Conservation (phyloP, 1,140 invertebrate species). For the Drosophila persimilis region DNA sequence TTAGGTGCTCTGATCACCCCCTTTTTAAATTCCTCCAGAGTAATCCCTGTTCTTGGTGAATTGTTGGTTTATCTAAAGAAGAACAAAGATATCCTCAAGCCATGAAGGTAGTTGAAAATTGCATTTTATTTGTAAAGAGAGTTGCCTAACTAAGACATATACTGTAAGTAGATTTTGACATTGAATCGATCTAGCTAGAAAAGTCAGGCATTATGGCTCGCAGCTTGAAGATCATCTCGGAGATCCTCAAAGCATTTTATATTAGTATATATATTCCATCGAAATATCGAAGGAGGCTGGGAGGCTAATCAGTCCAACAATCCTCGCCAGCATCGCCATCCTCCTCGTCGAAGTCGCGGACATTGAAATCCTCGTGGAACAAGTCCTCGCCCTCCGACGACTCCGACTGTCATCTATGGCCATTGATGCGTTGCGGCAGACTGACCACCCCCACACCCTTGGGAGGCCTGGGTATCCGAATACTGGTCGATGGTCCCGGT, state of each 20-base stretch:
- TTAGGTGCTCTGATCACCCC: too few species aligned
- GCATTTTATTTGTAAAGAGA: conserved; percentile 41
- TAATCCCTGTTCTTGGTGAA: too few species aligned
- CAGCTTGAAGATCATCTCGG: conserved; percentile 19
- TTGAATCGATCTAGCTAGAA: conserved; percentile 46
- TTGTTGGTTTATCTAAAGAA: too few species aligned
- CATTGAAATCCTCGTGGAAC: conserved; percentile 80
- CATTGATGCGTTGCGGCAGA: conserved; percentile 67
- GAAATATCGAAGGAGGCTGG: conserved; percentile 11
- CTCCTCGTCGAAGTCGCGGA: conserved; percentile 70
- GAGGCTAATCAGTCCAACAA: conserved; percentile 75
- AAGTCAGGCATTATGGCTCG: conserved; percentile 39
- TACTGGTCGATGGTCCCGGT: conserved; percentile 61
- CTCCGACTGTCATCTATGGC: conserved; percentile 80
- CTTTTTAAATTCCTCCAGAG: too few species aligned
- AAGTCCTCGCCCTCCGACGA: conserved; percentile 80
- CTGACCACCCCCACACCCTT: conserved; percentile 64
- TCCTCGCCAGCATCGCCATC: conserved; percentile 62
- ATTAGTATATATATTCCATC: conserved; percentile 19
- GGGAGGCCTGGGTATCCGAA: conserved; percentile 76
- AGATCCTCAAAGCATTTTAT: conserved; percentile 31
- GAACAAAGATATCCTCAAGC: too few species aligned
- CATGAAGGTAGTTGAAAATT: not conserved
- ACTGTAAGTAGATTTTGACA: conserved; percentile 35
- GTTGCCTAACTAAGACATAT: conserved; percentile 30